These are phyloP conservation scores for Diarsia dahlii DNA, from an alignment of 2,888 invertebrate species.

Conservation along the genomic window DNA sequence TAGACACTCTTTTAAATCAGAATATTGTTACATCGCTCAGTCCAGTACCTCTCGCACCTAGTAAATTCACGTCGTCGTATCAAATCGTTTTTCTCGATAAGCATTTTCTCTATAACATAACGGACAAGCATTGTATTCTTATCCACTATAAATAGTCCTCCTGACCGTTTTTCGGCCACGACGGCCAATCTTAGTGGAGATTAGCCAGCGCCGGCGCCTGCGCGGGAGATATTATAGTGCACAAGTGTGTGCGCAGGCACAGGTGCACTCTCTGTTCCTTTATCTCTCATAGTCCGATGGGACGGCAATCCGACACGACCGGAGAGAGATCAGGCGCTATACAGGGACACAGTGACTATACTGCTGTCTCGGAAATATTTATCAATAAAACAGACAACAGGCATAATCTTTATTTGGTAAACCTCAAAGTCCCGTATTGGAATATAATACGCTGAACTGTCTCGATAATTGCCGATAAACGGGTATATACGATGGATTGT, in stretches of 20 bases:
- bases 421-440: slow-evolving; percentile 17
- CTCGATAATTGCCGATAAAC: slow-evolving; percentile 46
- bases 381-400: neutral
- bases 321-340: no score
- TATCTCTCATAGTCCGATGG: no score
- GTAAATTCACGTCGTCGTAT: neutral
- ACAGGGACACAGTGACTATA: no score
- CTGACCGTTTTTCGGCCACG: no score
- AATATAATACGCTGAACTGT: slow-evolving; percentile 28
- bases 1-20: no score
- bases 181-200: no score
- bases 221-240: no score
- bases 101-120: neutral
- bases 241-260: no score
- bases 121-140: neutral
- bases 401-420: slow-evolving; percentile 33
- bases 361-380: slow-evolving; percentile 4
- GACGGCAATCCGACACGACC: no score
- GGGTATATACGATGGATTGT: slow-evolving; percentile 41
- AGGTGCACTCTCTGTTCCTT: no score
- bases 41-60: neutral
- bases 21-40: neutral
- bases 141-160: no score
- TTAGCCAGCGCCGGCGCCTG: no score
- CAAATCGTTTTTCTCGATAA: neutral